Percentiles rank a stretch among this genome's conserved stretches.
These are phyloP conservation scores for Parazoanthus darwini DNA, from an alignment of 92 coral and sea anemone species.

Conservation along the genomic window DNA sequence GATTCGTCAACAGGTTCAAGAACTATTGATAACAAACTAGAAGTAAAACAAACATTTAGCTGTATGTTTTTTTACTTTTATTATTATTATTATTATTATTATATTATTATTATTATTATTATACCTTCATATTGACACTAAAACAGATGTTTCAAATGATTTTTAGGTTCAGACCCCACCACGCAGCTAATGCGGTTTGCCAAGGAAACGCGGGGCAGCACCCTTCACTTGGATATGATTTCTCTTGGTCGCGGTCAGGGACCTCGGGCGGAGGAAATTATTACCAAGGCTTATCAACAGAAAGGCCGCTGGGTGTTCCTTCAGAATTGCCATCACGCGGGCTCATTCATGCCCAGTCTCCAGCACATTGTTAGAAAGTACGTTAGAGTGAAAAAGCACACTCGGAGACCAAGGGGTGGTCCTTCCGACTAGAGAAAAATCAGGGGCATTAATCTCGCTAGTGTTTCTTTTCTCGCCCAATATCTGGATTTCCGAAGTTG, in stretches of 20 bases:
- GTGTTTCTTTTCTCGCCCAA: no score
- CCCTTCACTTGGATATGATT: slow-evolving; percentile 87
- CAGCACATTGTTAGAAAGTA: slow-evolving; percentile 92
- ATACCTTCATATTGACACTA: neutral
- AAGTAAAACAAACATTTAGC: neutral
- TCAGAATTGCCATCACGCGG: slow-evolving; percentile 97
- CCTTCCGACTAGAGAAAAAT: no score
- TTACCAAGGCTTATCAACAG: slow-evolving; percentile 90
- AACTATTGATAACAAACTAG: neutral
- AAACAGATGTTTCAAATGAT: neutral
- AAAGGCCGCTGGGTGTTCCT: slow-evolving; percentile 98
- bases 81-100: no score
- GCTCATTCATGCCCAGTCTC: slow-evolving; percentile 92
- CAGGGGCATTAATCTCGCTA: neutral
- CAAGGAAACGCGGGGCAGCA: slow-evolving; percentile 81
- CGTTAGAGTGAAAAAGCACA: neutral
- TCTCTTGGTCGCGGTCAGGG: slow-evolving; percentile 99
- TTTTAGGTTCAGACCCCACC: slow-evolving; percentile 95
- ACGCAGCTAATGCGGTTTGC: slow-evolving; percentile 92
- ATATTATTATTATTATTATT: no score
- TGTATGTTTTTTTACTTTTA: neutral
- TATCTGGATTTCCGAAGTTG: no score
- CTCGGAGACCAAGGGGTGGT: neutral
- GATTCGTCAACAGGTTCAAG: neutral
- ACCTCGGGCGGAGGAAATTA: slow-evolving; percentile 88